phyloP scores from a whole-genome alignment of 2,113 vertebrate species.

The Bambusicola thoracicus region DNA sequence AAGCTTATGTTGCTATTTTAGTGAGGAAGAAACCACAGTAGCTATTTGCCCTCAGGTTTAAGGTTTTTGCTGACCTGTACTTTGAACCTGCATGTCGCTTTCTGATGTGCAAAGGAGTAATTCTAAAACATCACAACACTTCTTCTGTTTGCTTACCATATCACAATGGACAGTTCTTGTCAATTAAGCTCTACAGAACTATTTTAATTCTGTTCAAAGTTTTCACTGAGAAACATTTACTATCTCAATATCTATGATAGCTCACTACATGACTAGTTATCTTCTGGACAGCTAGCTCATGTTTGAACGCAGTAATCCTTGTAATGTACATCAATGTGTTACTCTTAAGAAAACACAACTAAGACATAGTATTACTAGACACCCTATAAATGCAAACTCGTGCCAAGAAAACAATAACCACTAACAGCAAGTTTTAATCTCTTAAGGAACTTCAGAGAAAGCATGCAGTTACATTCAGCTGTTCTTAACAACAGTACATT shows the following conservation, averaged over 20 bases:
- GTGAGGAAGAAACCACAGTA: neutral
- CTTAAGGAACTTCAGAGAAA: neutral
- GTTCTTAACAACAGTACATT: neutral
- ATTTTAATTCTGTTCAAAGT: neutral
- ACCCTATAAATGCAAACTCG: neutral
- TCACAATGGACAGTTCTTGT: neutral
- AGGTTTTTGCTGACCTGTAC: neutral
- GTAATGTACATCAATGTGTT: neutral
- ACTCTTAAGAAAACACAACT: neutral
- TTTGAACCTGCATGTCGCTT: accelerated
- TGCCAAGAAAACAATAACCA: neutral
- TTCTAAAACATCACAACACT: neutral
- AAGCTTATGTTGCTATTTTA: neutral
- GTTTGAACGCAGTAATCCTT: neutral
- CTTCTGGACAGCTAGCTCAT: neutral
- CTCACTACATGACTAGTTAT: neutral
- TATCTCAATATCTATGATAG: neutral
- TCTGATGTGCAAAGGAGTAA: accelerated
- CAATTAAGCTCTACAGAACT: neutral
- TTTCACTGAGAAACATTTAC: neutral
- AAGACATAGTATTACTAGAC: neutral
- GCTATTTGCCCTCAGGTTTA: neutral
- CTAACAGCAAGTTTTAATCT: neutral
- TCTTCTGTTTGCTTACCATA: neutral
- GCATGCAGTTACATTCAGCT: neutral